Percentiles rank a stretch among this genome's conserved stretches.
Conservation (phyloP, 2,113 vertebrate genomes). For the Xyliphius kryptos region DNA sequence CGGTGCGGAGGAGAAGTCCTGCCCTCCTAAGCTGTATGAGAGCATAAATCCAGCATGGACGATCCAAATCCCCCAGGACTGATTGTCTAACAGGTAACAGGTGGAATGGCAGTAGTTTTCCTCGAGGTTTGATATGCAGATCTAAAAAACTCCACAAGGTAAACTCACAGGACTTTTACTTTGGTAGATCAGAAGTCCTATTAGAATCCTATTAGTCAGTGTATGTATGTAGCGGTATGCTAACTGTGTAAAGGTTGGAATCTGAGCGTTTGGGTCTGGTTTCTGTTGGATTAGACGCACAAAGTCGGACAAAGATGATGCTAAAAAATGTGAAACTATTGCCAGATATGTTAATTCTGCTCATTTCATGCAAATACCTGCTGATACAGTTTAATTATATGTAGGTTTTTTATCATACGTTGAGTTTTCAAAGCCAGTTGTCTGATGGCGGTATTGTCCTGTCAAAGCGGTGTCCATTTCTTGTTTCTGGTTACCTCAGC, state of each 20-base stretch:
- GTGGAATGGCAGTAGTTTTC: slow-evolving; percentile 8
- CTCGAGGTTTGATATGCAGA: background rate
- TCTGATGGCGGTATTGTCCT: too few species aligned
- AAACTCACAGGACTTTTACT: slow-evolving; percentile 24
- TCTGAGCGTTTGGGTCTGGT: background rate
- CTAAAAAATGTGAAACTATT: background rate
- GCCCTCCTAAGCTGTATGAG: slow-evolving; percentile 38
- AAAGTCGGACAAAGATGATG: background rate
- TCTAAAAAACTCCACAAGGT: slow-evolving; percentile 30
- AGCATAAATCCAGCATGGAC: slow-evolving; percentile 44
- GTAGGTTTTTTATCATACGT: too few species aligned
- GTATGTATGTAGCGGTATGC: slow-evolving; percentile 33
- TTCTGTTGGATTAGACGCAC: background rate
- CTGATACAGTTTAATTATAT: too few species aligned
- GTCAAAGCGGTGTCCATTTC: too few species aligned
- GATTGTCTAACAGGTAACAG: slow-evolving; percentile 18
- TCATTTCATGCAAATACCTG: too few species aligned
- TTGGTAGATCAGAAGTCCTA: slow-evolving; percentile 13
- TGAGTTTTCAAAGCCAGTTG: too few species aligned
- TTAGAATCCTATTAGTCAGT: slow-evolving; percentile 49
- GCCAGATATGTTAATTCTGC: too few species aligned
- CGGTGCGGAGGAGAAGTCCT: slow-evolving; percentile 10
- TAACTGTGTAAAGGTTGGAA: slow-evolving; percentile 3
- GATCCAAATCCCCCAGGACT: slow-evolving; percentile 22
- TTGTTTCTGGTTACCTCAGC: too few species aligned